These are phyloP conservation scores for Eulemur rubriventer DNA, from an alignment of 2,797 vertebrate genomes.

Conservation along the genomic window DNA sequence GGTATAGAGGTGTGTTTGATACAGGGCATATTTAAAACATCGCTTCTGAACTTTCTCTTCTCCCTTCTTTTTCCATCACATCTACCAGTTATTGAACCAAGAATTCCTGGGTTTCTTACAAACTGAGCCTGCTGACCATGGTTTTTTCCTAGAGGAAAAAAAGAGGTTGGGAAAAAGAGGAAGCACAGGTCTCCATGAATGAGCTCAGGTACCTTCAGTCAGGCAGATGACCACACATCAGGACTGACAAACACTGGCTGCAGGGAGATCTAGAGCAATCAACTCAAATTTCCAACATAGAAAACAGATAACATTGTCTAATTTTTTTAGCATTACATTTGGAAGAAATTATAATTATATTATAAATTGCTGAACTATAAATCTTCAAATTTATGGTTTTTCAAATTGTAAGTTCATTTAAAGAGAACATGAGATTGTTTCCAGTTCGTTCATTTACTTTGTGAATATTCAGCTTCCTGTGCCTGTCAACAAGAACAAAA, in stretches of 20 bases:
- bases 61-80: background rate
- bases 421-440: background rate
- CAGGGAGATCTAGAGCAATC: background rate
- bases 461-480: conserved; percentile 18
- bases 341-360: conserved; percentile 20
- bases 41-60: background rate
- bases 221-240: background rate
- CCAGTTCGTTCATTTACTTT: background rate
- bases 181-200: background rate
- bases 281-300: background rate
- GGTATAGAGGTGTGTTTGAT: background rate
- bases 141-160: background rate
- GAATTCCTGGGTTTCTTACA: background rate
- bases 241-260: background rate
- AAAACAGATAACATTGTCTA: background rate
- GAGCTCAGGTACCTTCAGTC: background rate
- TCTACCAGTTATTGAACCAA: background rate
- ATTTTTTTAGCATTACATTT: background rate
- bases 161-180: background rate
- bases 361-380: background rate
- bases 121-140: background rate
- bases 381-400: background rate
- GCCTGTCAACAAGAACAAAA: background rate
- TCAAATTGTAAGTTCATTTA: background rate
- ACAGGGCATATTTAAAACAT: background rate